phyloP scores from a whole-genome alignment of 2,797 vertebrate species.

The Geotrypetes seraphini region DNA sequence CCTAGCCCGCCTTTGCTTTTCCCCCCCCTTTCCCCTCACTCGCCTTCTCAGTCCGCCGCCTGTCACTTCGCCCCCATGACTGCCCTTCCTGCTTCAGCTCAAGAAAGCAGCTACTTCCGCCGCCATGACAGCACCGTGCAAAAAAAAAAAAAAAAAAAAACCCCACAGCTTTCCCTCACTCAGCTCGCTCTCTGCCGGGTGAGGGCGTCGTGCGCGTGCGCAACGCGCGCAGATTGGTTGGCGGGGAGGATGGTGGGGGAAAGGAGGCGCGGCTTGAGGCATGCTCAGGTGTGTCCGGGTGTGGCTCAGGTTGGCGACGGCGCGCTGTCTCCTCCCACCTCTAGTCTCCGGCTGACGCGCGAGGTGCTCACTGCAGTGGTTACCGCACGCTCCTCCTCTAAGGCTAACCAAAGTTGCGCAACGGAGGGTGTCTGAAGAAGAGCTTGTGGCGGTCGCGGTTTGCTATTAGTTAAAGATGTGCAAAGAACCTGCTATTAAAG shows the following conservation, averaged over 20 bases:
- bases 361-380: neutral
- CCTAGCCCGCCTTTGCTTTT: too few species aligned
- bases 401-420: neutral
- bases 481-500: too few species aligned
- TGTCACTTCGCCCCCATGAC: neutral
- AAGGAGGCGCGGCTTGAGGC: neutral
- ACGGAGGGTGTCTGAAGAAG: neutral
- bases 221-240: neutral
- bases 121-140: constrained; percentile 91
- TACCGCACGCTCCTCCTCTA: neutral
- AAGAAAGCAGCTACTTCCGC: too few species aligned
- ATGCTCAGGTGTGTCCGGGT: neutral
- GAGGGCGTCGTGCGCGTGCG: constrained; percentile 2
- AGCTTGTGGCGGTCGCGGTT: too few species aligned
- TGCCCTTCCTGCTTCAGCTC: constrained; percentile 10
- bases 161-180: too few species aligned
- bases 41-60: too few species aligned
- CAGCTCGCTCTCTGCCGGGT: neutral
- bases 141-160: too few species aligned
- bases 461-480: too few species aligned
- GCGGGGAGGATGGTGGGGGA: too few species aligned
- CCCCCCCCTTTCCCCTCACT: too few species aligned
- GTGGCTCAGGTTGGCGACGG: fast-evolving
- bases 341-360: too few species aligned
- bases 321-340: too few species aligned